Evolutionary conservation across 2,113 vertebrate species (phyloP).

Genomic region (Prochilodus magdalenae): DNA sequence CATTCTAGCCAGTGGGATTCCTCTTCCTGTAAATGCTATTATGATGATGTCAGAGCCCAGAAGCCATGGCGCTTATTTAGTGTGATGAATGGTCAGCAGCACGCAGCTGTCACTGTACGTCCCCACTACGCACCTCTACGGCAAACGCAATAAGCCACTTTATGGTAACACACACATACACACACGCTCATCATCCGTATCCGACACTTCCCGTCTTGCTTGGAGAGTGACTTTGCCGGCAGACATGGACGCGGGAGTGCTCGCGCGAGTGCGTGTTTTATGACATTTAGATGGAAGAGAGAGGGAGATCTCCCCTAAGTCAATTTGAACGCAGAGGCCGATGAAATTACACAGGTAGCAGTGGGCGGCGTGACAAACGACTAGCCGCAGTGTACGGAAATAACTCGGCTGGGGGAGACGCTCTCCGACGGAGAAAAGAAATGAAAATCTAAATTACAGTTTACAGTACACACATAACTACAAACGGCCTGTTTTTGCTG

Average conservation of each 20-base stretch:
- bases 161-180: conserved; percentile 56
- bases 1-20: conserved; percentile 33
- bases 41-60: conserved; percentile 73
- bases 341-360: conserved; percentile 75
- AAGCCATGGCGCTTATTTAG: conserved; percentile 74
- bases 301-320: conserved; percentile 70
- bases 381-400: conserved; percentile 66
- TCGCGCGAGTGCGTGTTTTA: conserved; percentile 66
- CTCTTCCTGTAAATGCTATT: conserved; percentile 55
- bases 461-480: conserved; percentile 56
- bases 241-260: conserved; percentile 62
- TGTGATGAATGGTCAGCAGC: conserved; percentile 76
- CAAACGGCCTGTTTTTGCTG: conserved; percentile 48
- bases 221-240: conserved; percentile 60
- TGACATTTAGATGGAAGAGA: conserved; percentile 65
- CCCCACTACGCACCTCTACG: conserved; percentile 60
- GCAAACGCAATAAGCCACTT: conserved; percentile 61
- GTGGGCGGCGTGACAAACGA: conserved; percentile 72
- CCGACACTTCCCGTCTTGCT: conserved; percentile 58
- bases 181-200: conserved; percentile 45
- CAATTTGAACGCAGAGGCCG: conserved; percentile 72
- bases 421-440: conserved; percentile 57
- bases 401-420: conserved; percentile 62
- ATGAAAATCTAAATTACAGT: conserved; percentile 61
- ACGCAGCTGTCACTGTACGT: conserved; percentile 65